Conservation (phyloP, 2,888 invertebrate genomes). For the Stenoptilia bipunctidactyla region DNA sequence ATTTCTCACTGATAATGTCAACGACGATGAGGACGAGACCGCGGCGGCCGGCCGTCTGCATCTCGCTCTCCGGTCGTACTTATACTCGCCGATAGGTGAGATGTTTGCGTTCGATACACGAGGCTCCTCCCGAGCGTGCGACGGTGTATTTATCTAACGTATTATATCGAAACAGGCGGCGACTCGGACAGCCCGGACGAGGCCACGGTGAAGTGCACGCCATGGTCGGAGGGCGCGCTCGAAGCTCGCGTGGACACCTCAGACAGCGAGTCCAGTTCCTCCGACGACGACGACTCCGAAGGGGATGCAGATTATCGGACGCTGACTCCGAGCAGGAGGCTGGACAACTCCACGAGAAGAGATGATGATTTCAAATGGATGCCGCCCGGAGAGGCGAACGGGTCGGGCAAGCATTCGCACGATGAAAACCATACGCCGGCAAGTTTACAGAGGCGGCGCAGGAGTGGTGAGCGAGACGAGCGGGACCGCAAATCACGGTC, state of each 20-base stretch:
- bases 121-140: conserved; percentile 25
- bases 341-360: conserved; percentile 74
- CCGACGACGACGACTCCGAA: conserved; percentile 48
- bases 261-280: conserved; percentile 46
- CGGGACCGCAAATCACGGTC: conserved; percentile 76
- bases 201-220: conserved; percentile 70
- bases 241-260: conserved; percentile 48
- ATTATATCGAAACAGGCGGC: conserved; percentile 62
- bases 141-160: conserved; percentile 25
- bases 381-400: conserved; percentile 43
- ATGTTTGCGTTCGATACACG: conserved; percentile 21
- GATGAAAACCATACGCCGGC: conserved; percentile 47
- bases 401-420: conserved; percentile 32
- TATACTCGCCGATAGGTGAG: conserved; percentile 69
- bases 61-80: conserved; percentile 67
- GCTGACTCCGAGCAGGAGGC: conserved; percentile 45
- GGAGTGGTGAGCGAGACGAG: conserved; percentile 65
- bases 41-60: conserved; percentile 50
- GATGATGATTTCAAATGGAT: conserved; percentile 80
- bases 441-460: conserved; percentile 70
- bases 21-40: conserved; percentile 52
- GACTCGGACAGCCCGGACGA: conserved; percentile 75
- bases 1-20: conserved; percentile 59
- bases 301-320: conserved; percentile 74
- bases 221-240: conserved; percentile 56